Evolutionary conservation across 2,888 invertebrate genomes (phyloP).

Genomic region (Chrysina gloriosa): DNA sequence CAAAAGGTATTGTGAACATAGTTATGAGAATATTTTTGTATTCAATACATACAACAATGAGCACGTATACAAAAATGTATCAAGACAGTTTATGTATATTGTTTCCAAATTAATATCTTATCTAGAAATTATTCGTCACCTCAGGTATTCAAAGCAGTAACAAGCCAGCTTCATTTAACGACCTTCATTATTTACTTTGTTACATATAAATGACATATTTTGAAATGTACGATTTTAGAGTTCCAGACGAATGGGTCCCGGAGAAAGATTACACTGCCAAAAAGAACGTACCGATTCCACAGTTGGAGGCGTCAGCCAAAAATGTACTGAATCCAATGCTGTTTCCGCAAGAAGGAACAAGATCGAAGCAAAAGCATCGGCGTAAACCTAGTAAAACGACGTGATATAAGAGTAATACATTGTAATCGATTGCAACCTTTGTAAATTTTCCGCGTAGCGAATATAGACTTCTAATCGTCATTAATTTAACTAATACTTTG

Average conservation of each 20-base stretch:
- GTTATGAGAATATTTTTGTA: too few species aligned
- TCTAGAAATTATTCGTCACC: too few species aligned
- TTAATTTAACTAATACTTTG: slow-evolving; percentile 24
- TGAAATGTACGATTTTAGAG: slow-evolving; percentile 67
- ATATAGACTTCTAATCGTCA: slow-evolving; percentile 34
- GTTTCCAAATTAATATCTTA: too few species aligned
- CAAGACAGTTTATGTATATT: too few species aligned
- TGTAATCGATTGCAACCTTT: slow-evolving; percentile 42
- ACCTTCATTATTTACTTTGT: too few species aligned
- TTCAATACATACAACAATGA: too few species aligned
- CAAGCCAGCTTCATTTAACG: too few species aligned
- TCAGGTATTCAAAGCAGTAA: too few species aligned
- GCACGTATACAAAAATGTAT: too few species aligned
- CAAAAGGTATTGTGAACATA: too few species aligned
- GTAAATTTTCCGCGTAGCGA: slow-evolving; percentile 41
- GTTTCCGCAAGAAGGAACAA: slow-evolving; percentile 55
- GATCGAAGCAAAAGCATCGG: slow-evolving; percentile 61
- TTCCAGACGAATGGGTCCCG: slow-evolving; percentile 88
- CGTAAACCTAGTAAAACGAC: slow-evolving; percentile 57
- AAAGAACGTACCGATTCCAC: slow-evolving; percentile 71
- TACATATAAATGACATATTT: neutral
- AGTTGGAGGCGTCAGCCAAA: slow-evolving; percentile 67
- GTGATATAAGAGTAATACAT: slow-evolving; percentile 46
- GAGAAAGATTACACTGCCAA: slow-evolving; percentile 76
- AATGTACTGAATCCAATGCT: slow-evolving; percentile 69